These are phyloP conservation scores for Sepioteuthis lessoniana DNA, from an alignment of 2,888 invertebrate species.

Conservation along the genomic window DNA sequence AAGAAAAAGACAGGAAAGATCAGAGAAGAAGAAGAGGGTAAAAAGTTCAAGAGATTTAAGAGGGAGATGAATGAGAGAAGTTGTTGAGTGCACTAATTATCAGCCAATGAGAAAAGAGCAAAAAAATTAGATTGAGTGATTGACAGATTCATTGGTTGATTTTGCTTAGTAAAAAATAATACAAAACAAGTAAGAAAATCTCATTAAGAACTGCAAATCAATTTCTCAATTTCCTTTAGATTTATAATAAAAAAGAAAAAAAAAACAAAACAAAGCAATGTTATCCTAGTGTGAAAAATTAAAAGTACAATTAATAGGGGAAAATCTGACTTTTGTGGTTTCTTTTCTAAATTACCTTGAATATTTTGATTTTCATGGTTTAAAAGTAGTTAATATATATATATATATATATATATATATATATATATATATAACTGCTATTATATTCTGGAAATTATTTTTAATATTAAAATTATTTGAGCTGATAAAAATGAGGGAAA, in stretches of 20 bases:
- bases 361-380: no score
- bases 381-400: no score
- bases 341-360: no score
- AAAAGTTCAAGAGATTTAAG: background rate
- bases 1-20: background rate
- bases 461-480: no score
- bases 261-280: background rate
- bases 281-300: background rate
- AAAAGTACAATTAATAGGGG: background rate
- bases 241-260: background rate
- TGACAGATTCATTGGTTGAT: background rate
- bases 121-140: background rate
- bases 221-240: background rate
- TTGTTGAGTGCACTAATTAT: background rate
- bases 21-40: no score
- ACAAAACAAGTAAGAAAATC: background rate
- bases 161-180: background rate
- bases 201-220: background rate
- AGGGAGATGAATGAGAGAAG: background rate
- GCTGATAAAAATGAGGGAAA: no score
- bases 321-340: background rate
- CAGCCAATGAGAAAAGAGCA: slow-evolving; percentile 12
- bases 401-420: no score
- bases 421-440: no score
- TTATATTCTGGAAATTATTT: no score